A percentile compares a stretch with the other conserved stretches of the same genome.
Evolutionary conservation across 2,113 vertebrate species (phyloP).

Genomic region (Panthera leo): DNA sequence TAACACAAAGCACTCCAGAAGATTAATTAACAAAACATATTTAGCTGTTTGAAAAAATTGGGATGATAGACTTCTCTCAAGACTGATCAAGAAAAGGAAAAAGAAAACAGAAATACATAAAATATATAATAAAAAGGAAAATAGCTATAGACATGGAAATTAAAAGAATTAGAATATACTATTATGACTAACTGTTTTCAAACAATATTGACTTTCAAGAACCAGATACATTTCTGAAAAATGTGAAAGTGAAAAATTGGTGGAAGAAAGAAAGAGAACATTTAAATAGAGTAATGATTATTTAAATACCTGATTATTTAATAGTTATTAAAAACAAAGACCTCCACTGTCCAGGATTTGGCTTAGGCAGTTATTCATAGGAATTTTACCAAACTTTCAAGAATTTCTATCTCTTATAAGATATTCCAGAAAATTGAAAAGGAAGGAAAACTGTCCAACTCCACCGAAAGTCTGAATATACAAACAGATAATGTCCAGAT

Average conservation of each 20-base stretch:
- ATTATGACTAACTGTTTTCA: neutral
- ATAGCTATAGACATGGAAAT: neutral
- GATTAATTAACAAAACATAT: neutral
- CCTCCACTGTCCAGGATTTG: neutral
- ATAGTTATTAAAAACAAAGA: neutral
- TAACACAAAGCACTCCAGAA: neutral
- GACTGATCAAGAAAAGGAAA: neutral
- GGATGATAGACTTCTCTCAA: neutral
- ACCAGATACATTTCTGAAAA: neutral
- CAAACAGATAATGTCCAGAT: neutral
- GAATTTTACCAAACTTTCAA: constrained; percentile 15
- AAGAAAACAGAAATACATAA: neutral
- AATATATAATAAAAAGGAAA: neutral
- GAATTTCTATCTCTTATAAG: neutral
- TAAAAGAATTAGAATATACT: neutral
- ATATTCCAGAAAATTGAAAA: neutral
- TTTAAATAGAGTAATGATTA: neutral
- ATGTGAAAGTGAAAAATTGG: neutral
- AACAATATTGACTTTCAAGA: neutral
- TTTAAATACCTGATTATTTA: neutral
- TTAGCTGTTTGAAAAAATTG: neutral
- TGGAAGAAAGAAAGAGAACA: neutral
- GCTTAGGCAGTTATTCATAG: neutral
- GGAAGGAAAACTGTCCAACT: neutral
- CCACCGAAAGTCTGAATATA: neutral